Base-by-base conservation (phyloP, 2,888 invertebrate genomes). In the Macaria liturata region DNA sequence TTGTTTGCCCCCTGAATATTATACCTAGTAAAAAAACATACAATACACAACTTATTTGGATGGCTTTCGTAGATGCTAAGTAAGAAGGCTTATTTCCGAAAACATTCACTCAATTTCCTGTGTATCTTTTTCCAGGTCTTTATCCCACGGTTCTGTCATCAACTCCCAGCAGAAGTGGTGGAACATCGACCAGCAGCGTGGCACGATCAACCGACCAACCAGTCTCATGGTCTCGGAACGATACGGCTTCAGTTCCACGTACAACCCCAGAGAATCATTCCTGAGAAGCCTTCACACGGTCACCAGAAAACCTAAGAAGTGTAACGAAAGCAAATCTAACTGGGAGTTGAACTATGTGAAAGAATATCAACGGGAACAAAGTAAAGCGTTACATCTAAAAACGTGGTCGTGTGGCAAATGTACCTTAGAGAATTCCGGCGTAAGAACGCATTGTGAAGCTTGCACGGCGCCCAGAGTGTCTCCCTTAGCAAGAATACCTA, bases 321-420 rank as follows among this genome's bases (percentile, higher is more conserved):
- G 84, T 54, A 86, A 83, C 48, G 89, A 90, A 49, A 87, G 88
- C 65, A 88, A 88, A 64, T 91, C 89, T 0, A 91, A 92, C 73
- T 91, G 92, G 91, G 91, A 92, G 62, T 65, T 90, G 56, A 88
- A 89, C 74, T 92, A 91, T 66, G 85, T 88, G 0, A 87, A 91
- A 59, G 89, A 91, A 45, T 92, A 91, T 64, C 90, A 91, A 60
- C 81, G 80, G 54, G 90, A 91, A 62, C 88, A 91, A 67, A 87
- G 89, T 59, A 84, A 72, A 59, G 86, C 81, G 32, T 63, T 88
- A 51, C 88, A 90, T 74, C 74, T 88, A 67, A 91, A 91, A 68
- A 93, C 92, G 51, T 96, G 96, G 96, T 93, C 95, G 9, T 96
- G 96, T 75, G 93, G 93, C 68, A 93, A 95, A 72, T 97, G 97